phyloP scores from a whole-genome alignment of 2,113 vertebrate species.

The Eleginops maclovinus region DNA sequence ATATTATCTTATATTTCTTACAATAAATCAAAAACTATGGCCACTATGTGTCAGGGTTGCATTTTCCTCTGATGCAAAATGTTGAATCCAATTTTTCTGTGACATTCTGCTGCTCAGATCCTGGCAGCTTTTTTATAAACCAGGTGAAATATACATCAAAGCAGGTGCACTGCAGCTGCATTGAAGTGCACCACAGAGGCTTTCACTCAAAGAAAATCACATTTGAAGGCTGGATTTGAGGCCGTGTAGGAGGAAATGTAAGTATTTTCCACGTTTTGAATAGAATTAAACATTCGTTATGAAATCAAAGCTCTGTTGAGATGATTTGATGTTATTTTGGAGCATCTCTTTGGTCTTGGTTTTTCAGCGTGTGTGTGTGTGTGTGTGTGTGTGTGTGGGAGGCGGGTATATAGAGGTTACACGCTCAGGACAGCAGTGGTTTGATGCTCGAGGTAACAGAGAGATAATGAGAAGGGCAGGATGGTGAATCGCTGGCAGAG shows the following conservation, averaged over 20 bases:
- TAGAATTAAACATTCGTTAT: slow-evolving; percentile 41
- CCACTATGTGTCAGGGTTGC: neutral
- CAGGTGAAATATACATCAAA: slow-evolving; percentile 38
- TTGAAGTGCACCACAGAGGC: slow-evolving; percentile 11
- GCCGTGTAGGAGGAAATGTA: neutral
- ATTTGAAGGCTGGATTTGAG: slow-evolving; percentile 12
- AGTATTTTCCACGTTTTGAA: slow-evolving; percentile 4
- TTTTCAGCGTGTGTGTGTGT: slow-evolving; percentile 27
- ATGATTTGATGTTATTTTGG: slow-evolving; percentile 33
- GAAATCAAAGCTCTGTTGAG: slow-evolving; percentile 46
- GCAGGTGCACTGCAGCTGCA: neutral
- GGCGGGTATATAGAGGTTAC: slow-evolving; percentile 35
- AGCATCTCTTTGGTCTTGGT: slow-evolving; percentile 16
- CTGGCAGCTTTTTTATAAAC: neutral
- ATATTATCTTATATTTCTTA: neutral
- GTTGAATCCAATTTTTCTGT: neutral
- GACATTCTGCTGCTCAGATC: slow-evolving; percentile 7
- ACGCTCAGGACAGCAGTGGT: slow-evolving; percentile 50
- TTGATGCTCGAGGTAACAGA: slow-evolving; percentile 52
- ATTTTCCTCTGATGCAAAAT: neutral
- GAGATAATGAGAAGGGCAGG: slow-evolving; percentile 63
- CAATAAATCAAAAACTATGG: neutral
- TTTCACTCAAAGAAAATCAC: slow-evolving; percentile 13
- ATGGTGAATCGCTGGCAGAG: slow-evolving; percentile 57
- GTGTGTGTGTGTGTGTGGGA: slow-evolving; percentile 24